phyloP scores from a whole-genome alignment of 2,113 vertebrate genomes.

The Pandion haliaetus region DNA sequence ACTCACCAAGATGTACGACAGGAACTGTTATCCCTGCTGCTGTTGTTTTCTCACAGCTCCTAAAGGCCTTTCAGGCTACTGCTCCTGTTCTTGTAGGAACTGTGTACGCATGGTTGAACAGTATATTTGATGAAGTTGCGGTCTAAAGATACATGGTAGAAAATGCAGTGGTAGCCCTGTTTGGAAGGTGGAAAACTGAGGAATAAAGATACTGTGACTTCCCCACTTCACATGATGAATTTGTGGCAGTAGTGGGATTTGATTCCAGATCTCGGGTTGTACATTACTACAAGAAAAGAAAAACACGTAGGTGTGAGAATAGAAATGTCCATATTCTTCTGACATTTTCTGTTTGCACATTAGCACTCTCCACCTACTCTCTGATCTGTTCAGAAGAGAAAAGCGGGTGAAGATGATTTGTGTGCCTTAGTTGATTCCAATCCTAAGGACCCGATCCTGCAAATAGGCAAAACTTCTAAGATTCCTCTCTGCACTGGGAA shows the following conservation, averaged over 20 bases:
- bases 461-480: neutral
- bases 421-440: neutral
- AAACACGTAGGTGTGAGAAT: conserved; percentile 11
- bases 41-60: neutral
- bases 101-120: neutral
- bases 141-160: neutral
- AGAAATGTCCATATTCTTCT: conserved; percentile 39
- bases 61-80: neutral
- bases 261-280: conserved; percentile 1
- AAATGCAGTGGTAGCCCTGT: neutral
- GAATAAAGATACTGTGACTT: neutral
- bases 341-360: conserved; percentile 36
- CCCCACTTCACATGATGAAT: neutral
- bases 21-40: neutral
- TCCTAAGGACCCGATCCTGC: neutral
- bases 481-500: neutral
- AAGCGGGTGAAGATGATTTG: neutral
- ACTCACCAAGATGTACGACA: neutral
- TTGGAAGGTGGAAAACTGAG: neutral
- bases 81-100: neutral
- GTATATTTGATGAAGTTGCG: neutral
- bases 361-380: conserved; percentile 32
- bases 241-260: conserved; percentile 24
- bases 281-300: conserved; percentile 28
- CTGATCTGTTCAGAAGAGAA: conserved; percentile 12